Base-by-base conservation (phyloP, 1,140 invertebrate species). In the Papilio xuthus region DNA sequence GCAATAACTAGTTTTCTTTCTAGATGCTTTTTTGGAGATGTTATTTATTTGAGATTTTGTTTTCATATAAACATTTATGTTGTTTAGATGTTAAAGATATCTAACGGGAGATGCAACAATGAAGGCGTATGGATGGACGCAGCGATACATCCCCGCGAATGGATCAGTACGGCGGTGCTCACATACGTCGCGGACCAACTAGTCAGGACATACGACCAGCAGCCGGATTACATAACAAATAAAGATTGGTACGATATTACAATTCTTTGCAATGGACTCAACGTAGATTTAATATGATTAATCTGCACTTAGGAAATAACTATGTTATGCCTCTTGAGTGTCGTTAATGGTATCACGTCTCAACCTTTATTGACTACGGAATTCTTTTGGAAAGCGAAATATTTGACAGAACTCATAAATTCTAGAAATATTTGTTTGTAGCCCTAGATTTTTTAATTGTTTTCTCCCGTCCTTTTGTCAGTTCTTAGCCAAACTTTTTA, bases 121-220 rank as follows among this genome's bases (percentile, higher is more conserved):
- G 50, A 63, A 7, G 88, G 85, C 0, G 91, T 94, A 0, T 94
- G 93, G 89, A 63, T 95, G 18, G 95, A 95, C 79, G 94, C 94
- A 2, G 91, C 95, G 60, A 96, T 96, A 32, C 96, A 97, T 86
- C 96, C 96, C 0, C 92, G 96, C 2, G 96, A 97, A 89, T 97
- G 96, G 95, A 96, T 97, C 78, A 94, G 95, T n/a, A 94, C 95
- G 0, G 94, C 96, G 0, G 96, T 95, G 0, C 95, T 95, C 12
- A 94, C 96, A 0, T 97, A 95, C 81, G 92, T 96, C 10, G 94
- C 96, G 0, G 93, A 96, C 82, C 91, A 95, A 77, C 82, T 96
- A 12, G 91, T 96, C 6, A 93, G 91, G 12, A 93, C 90, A 26
- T 92, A 88, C 77, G 73, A 90, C 12, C 78, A 85, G 20, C 84